Percentiles rank a stretch among this genome's conserved stretches.
These are phyloP conservation scores for Bombus superbus DNA, from an alignment of 1,140 invertebrate genomes.

Conservation along the genomic window DNA sequence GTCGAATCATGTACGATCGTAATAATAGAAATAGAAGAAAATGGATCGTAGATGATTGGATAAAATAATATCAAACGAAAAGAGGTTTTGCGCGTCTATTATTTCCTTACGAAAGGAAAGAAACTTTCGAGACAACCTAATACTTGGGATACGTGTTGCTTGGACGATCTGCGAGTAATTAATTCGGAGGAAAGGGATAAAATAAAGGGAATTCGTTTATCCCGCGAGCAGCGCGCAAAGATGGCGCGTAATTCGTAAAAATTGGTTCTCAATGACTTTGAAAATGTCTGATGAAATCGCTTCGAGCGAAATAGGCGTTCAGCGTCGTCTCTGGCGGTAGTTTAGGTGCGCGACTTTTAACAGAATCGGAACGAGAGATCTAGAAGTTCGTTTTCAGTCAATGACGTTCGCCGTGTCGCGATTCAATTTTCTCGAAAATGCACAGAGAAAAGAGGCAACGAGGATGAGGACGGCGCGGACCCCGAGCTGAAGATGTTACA, in stretches of 20 bases:
- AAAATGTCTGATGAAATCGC: not conserved
- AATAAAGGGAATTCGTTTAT: not conserved
- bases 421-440: slow-evolving; percentile 22
- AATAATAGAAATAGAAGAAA: too few relatives aligned
- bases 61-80: too few relatives aligned
- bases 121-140: too few relatives aligned
- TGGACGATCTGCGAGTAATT: too few relatives aligned
- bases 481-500: not conserved
- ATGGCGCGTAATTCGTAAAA: not conserved
- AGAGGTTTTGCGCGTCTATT: too few relatives aligned
- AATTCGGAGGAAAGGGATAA: not conserved
- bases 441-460: not conserved
- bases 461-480: not conserved
- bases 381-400: slow-evolving; percentile 7
- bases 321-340: not conserved
- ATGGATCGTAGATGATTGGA: too few relatives aligned
- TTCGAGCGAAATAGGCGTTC: not conserved
- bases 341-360: not conserved
- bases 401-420: slow-evolving; percentile 14
- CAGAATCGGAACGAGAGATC: not conserved
- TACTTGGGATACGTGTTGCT: too few relatives aligned
- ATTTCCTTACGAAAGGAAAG: too few relatives aligned
- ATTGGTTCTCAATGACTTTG: not conserved
- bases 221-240: not conserved
- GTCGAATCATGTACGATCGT: too few relatives aligned